Evolutionary conservation across 2,113 vertebrate genomes (phyloP), one percentile per base, ranked within the genome.

Genomic region (Ciconia boyciana): DNA sequence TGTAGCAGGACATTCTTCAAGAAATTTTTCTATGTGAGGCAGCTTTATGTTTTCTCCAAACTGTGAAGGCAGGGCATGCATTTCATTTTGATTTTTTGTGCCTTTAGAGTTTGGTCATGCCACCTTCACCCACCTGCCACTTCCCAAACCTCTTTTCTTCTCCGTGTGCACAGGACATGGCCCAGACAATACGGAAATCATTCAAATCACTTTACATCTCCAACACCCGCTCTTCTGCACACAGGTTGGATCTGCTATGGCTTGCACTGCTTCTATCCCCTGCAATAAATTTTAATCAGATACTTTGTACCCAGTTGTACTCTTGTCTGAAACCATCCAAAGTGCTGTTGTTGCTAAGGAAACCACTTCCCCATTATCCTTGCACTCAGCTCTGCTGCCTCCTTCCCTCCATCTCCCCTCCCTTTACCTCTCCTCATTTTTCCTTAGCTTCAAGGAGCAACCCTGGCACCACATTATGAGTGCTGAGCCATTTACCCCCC

Each of bases 271-370:
- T 94, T 92, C 64, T 77, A 94, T 92, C 62, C 79, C 24, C 41
- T 41, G 86, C 41, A 94, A 97, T 98, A 98, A 91, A 97, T 98
- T 98, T 98, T 98, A 98, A 98, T 98, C 92, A 96, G 96, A 81
- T 94, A 91, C 93, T 98, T 98, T 96, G 83, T 96, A 97, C 87
- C 71, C 90, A 91, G 96, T 97, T 96, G 92, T 91, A 96, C 89
- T 97, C 87, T 94, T 96, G 74, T 96, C 89, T 96, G 96, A 97
- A 98, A 84, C 81, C 89, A 97, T 96, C 93, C 92, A 90, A 98
- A 98, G 94, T 75, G 64, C 92, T 93, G 69, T 84, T 87, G 98
- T 98, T 98, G 96, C 89, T 97, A 96, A 12, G 95, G 79, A 96
- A 74, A 86, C 54, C 91, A 84, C 79, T 97, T 95, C 64, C 64